Conservation (phyloP, 2,113 vertebrate species). For the Tinamus guttatus region DNA sequence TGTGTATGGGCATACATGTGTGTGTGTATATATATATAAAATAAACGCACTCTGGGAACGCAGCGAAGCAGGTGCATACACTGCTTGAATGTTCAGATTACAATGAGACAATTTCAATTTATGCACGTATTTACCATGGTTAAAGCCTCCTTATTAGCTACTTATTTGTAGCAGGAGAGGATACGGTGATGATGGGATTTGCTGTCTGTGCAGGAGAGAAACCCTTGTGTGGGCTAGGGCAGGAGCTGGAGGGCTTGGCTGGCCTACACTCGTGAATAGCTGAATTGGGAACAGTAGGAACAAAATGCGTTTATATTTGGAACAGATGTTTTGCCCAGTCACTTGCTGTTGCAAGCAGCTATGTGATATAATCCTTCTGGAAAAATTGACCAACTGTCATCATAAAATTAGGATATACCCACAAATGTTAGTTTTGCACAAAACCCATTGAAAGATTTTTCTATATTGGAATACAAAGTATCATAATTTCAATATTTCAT, state of each 20-base stretch:
- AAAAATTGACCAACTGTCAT: background rate
- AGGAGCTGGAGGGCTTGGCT: background rate
- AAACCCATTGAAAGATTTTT: background rate
- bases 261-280: background rate
- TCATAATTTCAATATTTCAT: too few relatives aligned
- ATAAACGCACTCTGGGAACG: background rate
- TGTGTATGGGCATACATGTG: background rate
- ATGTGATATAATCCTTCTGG: background rate
- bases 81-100: background rate
- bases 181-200: background rate
- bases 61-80: background rate
- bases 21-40: background rate
- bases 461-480: background rate
- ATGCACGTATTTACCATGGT: background rate
- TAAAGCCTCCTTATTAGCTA: background rate
- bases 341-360: background rate
- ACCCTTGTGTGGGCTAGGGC: background rate
- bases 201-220: background rate
- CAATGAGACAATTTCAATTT: background rate
- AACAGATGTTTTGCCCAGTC: background rate
- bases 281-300: background rate
- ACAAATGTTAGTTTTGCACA: accelerated
- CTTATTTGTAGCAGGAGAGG: background rate
- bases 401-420: background rate
- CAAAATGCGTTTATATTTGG: background rate